phyloP scores from a whole-genome alignment of 2,797 vertebrate species.

The Pagetopsis macropterus region DNA sequence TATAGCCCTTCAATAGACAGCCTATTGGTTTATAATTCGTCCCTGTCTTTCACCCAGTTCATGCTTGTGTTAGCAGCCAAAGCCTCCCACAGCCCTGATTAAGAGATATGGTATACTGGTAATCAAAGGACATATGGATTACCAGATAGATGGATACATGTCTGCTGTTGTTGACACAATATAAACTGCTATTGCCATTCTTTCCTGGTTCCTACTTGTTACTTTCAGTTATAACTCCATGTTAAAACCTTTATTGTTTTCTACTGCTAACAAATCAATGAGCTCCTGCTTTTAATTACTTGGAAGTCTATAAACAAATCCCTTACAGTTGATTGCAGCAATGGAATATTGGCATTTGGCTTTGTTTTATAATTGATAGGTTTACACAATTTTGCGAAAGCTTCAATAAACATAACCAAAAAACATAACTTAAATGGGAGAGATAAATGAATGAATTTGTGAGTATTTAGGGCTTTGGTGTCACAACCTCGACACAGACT shows the following conservation, averaged over 20 bases:
- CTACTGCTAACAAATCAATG: slow-evolving; percentile 67
- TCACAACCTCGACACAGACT: no score
- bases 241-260: slow-evolving; percentile 8
- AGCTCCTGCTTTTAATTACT: slow-evolving; percentile 70
- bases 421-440: slow-evolving; percentile 38
- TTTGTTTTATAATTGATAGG: slow-evolving; percentile 57
- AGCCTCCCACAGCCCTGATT: not conserved
- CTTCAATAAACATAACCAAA: slow-evolving; percentile 55
- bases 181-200: not conserved
- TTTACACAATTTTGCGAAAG: slow-evolving; percentile 47
- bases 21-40: not conserved
- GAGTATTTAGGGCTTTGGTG: slow-evolving; percentile 33
- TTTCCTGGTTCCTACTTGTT: slow-evolving; percentile 31
- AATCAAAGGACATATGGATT: not conserved
- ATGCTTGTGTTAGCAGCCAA: not conserved
- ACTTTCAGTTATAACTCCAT: slow-evolving; percentile 29
- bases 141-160: not conserved
- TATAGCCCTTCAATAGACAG: not conserved
- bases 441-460: slow-evolving; percentile 58
- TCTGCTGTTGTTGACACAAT: not conserved
- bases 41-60: not conserved
- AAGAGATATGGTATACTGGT: not conserved
- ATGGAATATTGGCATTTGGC: slow-evolving; percentile 66
- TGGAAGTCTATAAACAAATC: slow-evolving; percentile 64
- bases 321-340: slow-evolving; percentile 60